These are phyloP conservation scores for Drosophila fulvimacula DNA, from an alignment of 2,888 invertebrate species.

Conservation along the genomic window DNA sequence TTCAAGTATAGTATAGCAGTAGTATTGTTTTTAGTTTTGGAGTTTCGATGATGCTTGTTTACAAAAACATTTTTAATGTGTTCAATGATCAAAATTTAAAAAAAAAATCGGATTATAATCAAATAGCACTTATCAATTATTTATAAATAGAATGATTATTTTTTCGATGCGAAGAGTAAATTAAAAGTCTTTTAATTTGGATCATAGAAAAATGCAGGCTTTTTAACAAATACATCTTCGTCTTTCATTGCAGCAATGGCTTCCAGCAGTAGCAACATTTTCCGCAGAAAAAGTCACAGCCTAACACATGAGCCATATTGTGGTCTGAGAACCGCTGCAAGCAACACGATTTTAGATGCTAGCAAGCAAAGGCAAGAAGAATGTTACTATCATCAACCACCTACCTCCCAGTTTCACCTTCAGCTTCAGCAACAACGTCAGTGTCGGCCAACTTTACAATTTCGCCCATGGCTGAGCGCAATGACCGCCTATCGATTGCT, in stretches of 20 bases:
- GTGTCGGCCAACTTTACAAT: slow-evolving; percentile 56
- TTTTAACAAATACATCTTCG: slow-evolving; percentile 21
- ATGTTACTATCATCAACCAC: slow-evolving; percentile 74
- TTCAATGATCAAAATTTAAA: background rate
- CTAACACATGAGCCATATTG: slow-evolving; percentile 69
- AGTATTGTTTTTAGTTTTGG: too few species aligned
- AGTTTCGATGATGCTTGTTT: too few species aligned
- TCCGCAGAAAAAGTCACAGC: slow-evolving; percentile 65
- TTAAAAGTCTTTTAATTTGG: too few species aligned
- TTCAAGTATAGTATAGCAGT: too few species aligned
- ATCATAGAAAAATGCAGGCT: background rate
- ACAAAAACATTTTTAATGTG: too few species aligned
- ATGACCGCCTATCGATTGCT: slow-evolving; percentile 83
- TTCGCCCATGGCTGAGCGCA: slow-evolving; percentile 69
- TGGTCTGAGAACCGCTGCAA: slow-evolving; percentile 64
- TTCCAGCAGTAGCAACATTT: slow-evolving; percentile 78
- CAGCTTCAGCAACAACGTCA: slow-evolving; percentile 35
- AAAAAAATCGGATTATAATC: background rate
- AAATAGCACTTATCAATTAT: background rate
- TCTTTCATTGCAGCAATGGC: slow-evolving; percentile 80
- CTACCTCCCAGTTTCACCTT: slow-evolving; percentile 63
- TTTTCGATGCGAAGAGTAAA: too few species aligned
- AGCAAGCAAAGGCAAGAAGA: slow-evolving; percentile 60
- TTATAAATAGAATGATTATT: too few species aligned
- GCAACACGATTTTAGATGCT: slow-evolving; percentile 45